Evolutionary conservation across 2,888 invertebrate genomes (phyloP).

Genomic region (Idaea aversata): DNA sequence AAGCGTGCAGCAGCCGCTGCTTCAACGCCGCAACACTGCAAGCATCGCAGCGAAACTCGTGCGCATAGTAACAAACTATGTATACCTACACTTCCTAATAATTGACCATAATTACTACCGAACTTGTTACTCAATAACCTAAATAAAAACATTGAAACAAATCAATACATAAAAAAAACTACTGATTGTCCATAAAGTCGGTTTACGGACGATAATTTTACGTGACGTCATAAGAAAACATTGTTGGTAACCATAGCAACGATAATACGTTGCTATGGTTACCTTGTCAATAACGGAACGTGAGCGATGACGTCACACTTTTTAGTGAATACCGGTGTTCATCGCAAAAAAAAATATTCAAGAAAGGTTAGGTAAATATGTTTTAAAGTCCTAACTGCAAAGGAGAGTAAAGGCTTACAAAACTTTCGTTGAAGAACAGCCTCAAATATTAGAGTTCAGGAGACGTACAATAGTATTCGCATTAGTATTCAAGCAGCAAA

Average conservation of each 20-base stretch:
- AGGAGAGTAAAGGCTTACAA: constrained; percentile 68
- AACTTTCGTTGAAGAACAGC: constrained; percentile 59
- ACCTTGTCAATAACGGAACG: too few species aligned
- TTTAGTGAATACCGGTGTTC: too few species aligned
- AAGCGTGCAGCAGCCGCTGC: constrained; percentile 74
- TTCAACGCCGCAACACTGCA: constrained; percentile 30
- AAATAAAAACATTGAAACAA: too few species aligned
- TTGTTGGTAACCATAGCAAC: too few species aligned
- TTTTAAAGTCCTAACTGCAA: constrained; percentile 8
- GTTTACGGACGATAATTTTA: too few species aligned
- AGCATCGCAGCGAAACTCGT: constrained; percentile 66
- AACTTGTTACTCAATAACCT: not conserved
- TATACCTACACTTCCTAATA: not conserved
- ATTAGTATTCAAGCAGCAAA: constrained; percentile 71
- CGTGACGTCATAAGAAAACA: too few species aligned
- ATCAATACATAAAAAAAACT: too few species aligned
- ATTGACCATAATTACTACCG: not conserved
- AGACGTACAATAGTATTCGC: constrained; percentile 51
- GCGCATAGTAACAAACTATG: constrained; percentile 26
- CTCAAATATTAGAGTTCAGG: constrained; percentile 46
- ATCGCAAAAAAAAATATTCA: constrained; percentile 20
- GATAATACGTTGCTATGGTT: too few species aligned
- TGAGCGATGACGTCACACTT: too few species aligned
- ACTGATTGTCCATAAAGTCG: too few species aligned
- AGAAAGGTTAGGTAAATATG: constrained; percentile 15